Conservation (phyloP, 2,113 vertebrate species). For the Gulo gulo region DNA sequence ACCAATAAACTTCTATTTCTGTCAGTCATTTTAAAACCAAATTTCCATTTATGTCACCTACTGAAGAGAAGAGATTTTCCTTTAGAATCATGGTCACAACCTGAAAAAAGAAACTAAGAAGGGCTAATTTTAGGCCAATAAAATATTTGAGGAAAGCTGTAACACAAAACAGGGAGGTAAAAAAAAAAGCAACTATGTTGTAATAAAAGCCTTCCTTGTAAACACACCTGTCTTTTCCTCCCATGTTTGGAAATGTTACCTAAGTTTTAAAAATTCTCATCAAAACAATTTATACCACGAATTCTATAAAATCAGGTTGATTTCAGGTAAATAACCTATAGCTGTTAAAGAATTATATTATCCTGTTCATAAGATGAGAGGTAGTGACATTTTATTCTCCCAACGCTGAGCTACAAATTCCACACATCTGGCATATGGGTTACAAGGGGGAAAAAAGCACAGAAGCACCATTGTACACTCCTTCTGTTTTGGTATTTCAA, state of each 20-base stretch:
- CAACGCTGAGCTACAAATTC: constrained; percentile 72
- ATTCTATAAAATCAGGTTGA: constrained; percentile 64
- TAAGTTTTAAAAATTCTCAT: constrained; percentile 49
- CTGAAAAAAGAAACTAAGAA: constrained; percentile 25
- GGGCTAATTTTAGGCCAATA: background rate
- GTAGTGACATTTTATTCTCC: constrained; percentile 79
- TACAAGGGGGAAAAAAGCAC: constrained; percentile 52
- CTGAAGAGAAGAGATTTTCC: constrained; percentile 24
- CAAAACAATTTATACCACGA: constrained; percentile 61
- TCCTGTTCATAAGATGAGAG: constrained; percentile 72
- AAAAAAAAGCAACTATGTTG: background rate
- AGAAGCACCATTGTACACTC: constrained; percentile 72
- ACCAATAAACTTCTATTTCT: background rate
- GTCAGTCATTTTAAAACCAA: background rate
- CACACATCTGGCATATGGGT: constrained; percentile 67
- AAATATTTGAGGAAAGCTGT: background rate
- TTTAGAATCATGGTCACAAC: background rate
- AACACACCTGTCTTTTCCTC: constrained; percentile 33
- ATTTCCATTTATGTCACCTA: background rate
- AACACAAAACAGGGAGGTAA: background rate
- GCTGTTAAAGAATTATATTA: constrained; percentile 71
- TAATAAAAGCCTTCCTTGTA: constrained; percentile 30
- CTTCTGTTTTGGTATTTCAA: constrained; percentile 68
- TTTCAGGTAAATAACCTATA: constrained; percentile 48
- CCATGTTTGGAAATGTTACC: background rate